A percentile compares a stretch with the other conserved stretches of the same genome.
These are phyloP conservation scores for Epizoanthus scotinus DNA, from an alignment of 92 coral and sea anemone genomes.

Conservation along the genomic window DNA sequence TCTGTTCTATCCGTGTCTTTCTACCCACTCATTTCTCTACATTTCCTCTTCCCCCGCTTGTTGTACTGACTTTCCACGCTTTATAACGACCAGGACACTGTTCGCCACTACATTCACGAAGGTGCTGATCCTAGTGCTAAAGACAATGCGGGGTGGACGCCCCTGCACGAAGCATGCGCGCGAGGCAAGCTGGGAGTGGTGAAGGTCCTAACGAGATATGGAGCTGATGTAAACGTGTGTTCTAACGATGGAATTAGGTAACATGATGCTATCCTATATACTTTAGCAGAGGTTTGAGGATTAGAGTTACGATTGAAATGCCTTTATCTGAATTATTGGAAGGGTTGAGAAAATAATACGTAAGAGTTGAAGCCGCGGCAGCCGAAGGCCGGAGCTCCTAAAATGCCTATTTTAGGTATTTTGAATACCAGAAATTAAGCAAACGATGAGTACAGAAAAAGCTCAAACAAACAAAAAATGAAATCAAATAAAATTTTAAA, in stretches of 20 bases:
- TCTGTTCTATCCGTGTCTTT: no score
- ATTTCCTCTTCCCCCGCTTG: background rate
- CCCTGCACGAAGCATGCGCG: constrained; percentile 99
- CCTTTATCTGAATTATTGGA: no score
- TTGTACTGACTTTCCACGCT: background rate
- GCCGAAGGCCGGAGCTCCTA: no score
- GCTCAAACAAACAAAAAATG: no score
- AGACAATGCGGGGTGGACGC: constrained; percentile 99
- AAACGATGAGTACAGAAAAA: no score
- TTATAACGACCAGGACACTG: constrained; percentile 70
- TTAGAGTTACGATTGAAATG: no score
- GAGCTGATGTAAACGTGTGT: constrained; percentile 90
- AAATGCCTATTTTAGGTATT: no score
- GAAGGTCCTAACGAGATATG: constrained; percentile 87
- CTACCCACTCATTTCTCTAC: background rate
- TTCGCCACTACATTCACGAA: constrained; percentile 83
- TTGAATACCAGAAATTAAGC: no score
- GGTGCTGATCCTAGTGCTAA: constrained; percentile 94
- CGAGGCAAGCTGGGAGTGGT: constrained; percentile 94
- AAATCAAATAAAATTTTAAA: no score
- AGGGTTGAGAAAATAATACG: no score
- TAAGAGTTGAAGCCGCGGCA: no score
- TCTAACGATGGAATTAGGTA: constrained; percentile 99
- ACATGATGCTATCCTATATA: background rate
- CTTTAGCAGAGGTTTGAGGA: no score